Conservation (phyloP, 2,113 vertebrate genomes). For the Chloropsis hardwickii region DNA sequence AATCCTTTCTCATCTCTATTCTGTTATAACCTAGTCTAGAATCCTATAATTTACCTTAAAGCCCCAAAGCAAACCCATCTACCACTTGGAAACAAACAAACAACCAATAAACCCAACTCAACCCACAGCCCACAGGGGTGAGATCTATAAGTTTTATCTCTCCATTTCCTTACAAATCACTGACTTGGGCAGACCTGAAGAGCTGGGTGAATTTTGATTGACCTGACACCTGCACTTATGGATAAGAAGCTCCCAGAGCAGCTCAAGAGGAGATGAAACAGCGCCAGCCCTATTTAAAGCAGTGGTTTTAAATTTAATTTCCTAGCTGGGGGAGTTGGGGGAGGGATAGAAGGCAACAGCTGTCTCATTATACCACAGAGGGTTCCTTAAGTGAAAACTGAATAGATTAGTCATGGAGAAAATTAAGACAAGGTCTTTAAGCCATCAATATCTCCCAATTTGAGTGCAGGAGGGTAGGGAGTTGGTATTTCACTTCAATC, state of each 20-base stretch:
- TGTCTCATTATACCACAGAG: constrained; percentile 59
- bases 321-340: constrained; percentile 4
- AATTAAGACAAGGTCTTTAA: constrained; percentile 65
- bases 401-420: constrained; percentile 66
- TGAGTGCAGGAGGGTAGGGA: constrained; percentile 14
- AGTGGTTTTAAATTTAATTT: constrained; percentile 60
- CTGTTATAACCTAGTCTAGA: background rate
- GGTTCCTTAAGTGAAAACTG: constrained; percentile 51
- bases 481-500: background rate
- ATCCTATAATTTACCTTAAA: background rate
- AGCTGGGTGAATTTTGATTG: constrained; percentile 17
- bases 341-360: constrained; percentile 44
- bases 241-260: constrained; percentile 20
- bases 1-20: background rate
- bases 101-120: background rate
- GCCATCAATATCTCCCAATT: constrained; percentile 48
- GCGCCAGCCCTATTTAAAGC: constrained; percentile 50
- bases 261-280: constrained; percentile 35
- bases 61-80: background rate
- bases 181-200: background rate
- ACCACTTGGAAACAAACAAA: background rate
- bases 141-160: background rate
- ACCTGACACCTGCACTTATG: constrained; percentile 31
- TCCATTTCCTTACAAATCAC: background rate
- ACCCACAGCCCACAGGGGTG: background rate